Evolutionary conservation across 2,888 invertebrate genomes (phyloP), one percentile per base, ranked within the genome.

Genomic region (Acronicta aceris): DNA sequence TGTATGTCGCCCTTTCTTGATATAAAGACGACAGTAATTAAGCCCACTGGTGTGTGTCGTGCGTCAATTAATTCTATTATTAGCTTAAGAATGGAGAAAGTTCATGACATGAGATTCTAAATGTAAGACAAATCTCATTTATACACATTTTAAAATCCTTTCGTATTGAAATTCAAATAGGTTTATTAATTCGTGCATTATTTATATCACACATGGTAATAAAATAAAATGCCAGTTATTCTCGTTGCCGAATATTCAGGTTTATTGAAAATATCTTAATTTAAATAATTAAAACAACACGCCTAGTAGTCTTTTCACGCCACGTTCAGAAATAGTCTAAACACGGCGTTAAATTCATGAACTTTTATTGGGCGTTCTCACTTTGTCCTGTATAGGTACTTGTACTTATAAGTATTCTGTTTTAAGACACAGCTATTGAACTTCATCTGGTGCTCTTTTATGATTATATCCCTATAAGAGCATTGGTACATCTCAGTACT

Each of bases 21-120:
- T 25, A 16, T 16, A 42, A 42, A 42, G n/a, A 25, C 38, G 41
- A 42, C 38, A 27, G 12, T 21, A 42, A 43, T 49, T 52, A 45
- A 59, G 48, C 50, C 46, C 5, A 13, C 17, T 45, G 38, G 48
- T 15, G 45, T 65, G 38, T 36, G n/a, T 48, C 17, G 52, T 13
- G 62, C 27, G 66, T 69, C 66, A 66, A 66, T 69, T 66, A 69
- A 7, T 63, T 63, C 48, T 33, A 15, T 7, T 42, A 41, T 38
- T 53, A 68, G 33, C 1, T 0, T 63, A 68, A 17, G 25, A 15
- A 40, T 17, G 38, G n/a, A 5, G 12, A 42, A 48, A 45, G 42
- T 55, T 55, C 25, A 16, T 51, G 6, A 36, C 12, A 13, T 36
- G 38, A n/a, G 38, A 38, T 38, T n/a, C 38, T 6, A 5, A n/a